Percentiles rank a stretch among this genome's conserved stretches.
phyloP scores from a whole-genome alignment of 2,888 invertebrate species.

The Lasioglossum figueresi region DNA sequence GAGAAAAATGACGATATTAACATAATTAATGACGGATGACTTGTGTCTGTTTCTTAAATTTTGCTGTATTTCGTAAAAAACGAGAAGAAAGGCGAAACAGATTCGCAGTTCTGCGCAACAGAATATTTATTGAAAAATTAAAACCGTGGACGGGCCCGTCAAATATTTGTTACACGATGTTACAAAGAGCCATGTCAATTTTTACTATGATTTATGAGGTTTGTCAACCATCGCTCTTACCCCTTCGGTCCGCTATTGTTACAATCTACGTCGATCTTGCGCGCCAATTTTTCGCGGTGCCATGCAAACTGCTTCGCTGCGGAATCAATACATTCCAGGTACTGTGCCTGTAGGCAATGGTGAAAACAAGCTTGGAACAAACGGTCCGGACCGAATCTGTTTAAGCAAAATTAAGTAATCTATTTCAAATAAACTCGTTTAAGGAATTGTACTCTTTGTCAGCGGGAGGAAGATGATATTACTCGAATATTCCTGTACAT shows the following conservation, averaged over 20 bases:
- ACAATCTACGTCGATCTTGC: slow-evolving; percentile 28
- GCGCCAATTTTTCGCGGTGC: neutral
- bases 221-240: slow-evolving; percentile 62
- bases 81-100: neutral
- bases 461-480: neutral
- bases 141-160: slow-evolving; percentile 17
- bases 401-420: slow-evolving; percentile 32
- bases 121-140: slow-evolving; percentile 42
- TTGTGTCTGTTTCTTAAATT: neutral
- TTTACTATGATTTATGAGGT: slow-evolving; percentile 63
- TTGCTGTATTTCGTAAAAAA: neutral
- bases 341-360: neutral
- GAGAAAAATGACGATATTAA: neutral
- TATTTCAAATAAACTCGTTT: neutral
- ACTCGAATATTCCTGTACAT: neutral
- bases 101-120: neutral
- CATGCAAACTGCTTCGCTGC: slow-evolving; percentile 37
- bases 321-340: slow-evolving; percentile 42
- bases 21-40: neutral
- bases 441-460: neutral
- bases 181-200: slow-evolving; percentile 31
- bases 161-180: slow-evolving; percentile 47
- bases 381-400: neutral
- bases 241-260: slow-evolving; percentile 51
- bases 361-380: neutral